Evolutionary conservation across 2,797 vertebrate genomes (phyloP).

Genomic region (Squalus acanthias): DNA sequence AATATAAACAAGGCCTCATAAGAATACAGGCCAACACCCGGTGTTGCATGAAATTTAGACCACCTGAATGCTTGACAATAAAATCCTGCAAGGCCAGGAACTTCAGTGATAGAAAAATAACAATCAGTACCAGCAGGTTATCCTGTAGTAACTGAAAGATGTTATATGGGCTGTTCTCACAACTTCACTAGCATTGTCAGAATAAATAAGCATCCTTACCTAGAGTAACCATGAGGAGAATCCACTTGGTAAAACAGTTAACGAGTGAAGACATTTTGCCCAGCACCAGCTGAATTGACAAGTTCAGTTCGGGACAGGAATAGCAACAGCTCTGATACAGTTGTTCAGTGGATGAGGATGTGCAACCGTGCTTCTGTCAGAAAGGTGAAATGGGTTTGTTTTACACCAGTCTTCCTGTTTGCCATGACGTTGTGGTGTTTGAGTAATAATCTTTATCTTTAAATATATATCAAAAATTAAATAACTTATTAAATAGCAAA

Average conservation of each 20-base stretch:
- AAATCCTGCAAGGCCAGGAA: not conserved
- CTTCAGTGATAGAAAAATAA: not conserved
- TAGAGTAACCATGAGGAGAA: not conserved
- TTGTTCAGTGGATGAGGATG: not conserved
- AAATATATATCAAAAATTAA: not conserved
- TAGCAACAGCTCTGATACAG: not conserved
- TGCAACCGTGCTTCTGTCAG: not conserved
- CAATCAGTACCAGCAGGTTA: not conserved
- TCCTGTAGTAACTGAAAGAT: not conserved
- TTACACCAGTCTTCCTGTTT: not conserved
- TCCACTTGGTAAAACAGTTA: not conserved
- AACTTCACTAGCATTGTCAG: not conserved
- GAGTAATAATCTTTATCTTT: not conserved
- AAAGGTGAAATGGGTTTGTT: not conserved
- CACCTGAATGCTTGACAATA: not conserved
- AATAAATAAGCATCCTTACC: not conserved
- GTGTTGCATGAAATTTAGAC: not conserved
- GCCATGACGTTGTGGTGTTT: not conserved
- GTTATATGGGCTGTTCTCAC: not conserved
- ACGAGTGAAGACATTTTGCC: not conserved
- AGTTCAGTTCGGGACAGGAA: not conserved
- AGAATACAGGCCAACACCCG: not conserved
- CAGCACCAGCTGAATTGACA: not conserved
- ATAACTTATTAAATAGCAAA: not conserved
- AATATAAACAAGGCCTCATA: not conserved